Base-by-base conservation (phyloP, 2,113 vertebrate species). In the Ondatra zibethicus region DNA sequence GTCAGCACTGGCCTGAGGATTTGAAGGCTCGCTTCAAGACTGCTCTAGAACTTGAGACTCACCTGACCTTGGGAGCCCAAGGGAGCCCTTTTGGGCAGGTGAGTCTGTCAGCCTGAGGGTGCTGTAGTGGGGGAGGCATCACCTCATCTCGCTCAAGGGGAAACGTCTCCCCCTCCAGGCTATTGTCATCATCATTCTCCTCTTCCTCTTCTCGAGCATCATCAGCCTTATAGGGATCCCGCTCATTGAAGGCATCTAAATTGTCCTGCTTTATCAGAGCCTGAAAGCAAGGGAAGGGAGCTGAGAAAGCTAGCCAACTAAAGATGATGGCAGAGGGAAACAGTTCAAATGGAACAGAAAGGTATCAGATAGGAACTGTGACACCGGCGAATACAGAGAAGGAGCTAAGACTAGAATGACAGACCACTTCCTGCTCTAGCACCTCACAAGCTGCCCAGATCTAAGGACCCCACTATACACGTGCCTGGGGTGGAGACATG, bases 61-160 rank as follows among this genome's bases (percentile, higher is more conserved):
- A 99, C 99, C 99, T 99, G 98, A 99, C 99, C 98, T 99, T 99
- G 93, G 99, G 99, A 72, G 99, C 99, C 99, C 99, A 99, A 0
- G 99, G 99, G 55, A 99, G 98, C 14, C 99, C 99, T 97, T 99
- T 99, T 63, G 99, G 99, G 70, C 99, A 99, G 81, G 99, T 99
- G 72, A 99, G 98, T 85, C 99, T 99, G 96, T 99, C 99, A 0
- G 99, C 99, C 10, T 99, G 99, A 25, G 99, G 99, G 61, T 99
- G 99, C 58, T 99, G 99, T 31, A 99, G 98, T 0, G 99, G 99
- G 0, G 99, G 99, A 50, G 99, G 99, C 99, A 99, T 99, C 98
- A 99, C 99, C 95, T 99, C 99, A 13, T 99, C 99, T 95, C 99
- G 97, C 96, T 99, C 99, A 0, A 99, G 97, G 9, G 99, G 99